A percentile compares a stretch with the other conserved stretches of the same genome.
Evolutionary conservation across 2,113 vertebrate species (phyloP).

Genomic region (Centropus bengalensis): DNA sequence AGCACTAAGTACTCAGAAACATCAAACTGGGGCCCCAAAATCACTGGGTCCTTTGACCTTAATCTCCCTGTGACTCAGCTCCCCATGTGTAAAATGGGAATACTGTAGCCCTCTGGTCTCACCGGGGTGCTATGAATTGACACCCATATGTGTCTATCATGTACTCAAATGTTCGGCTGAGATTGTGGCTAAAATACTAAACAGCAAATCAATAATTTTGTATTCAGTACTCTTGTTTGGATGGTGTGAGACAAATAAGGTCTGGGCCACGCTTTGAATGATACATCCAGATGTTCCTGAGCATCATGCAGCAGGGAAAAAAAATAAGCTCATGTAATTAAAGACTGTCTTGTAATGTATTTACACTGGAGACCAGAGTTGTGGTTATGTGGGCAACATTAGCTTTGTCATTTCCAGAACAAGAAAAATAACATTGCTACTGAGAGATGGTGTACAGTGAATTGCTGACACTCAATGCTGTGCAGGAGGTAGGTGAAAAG

Average conservation of each 20-base stretch:
- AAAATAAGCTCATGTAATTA: slow-evolving; percentile 21
- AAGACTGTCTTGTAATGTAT: slow-evolving; percentile 48
- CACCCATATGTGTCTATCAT: background rate
- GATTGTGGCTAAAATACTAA: background rate
- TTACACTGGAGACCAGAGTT: slow-evolving; percentile 31
- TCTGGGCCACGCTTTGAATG: background rate
- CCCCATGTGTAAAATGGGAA: slow-evolving; percentile 32
- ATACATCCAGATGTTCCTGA: slow-evolving; percentile 31
- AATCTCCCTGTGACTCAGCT: slow-evolving; percentile 52
- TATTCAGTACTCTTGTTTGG: background rate
- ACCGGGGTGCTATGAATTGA: slow-evolving; percentile 8
- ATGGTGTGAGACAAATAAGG: slow-evolving; percentile 25
- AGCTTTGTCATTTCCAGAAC: slow-evolving; percentile 20
- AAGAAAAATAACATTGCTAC: slow-evolving; percentile 55
- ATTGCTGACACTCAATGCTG: slow-evolving; percentile 33
- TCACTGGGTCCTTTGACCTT: slow-evolving; percentile 44
- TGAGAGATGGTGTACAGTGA: slow-evolving; percentile 1
- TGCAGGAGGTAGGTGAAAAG: slow-evolving; percentile 40
- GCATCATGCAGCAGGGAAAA: background rate
- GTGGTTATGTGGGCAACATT: slow-evolving; percentile 35
- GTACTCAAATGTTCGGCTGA: background rate
- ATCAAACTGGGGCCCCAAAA: slow-evolving; percentile 41
- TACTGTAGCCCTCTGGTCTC: background rate
- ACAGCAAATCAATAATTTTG: slow-evolving; percentile 13
- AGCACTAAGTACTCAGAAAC: slow-evolving; percentile 33